These are phyloP conservation scores for Camponotus pennsylvanicus DNA, from an alignment of 1,140 invertebrate species.

Conservation along the genomic window DNA sequence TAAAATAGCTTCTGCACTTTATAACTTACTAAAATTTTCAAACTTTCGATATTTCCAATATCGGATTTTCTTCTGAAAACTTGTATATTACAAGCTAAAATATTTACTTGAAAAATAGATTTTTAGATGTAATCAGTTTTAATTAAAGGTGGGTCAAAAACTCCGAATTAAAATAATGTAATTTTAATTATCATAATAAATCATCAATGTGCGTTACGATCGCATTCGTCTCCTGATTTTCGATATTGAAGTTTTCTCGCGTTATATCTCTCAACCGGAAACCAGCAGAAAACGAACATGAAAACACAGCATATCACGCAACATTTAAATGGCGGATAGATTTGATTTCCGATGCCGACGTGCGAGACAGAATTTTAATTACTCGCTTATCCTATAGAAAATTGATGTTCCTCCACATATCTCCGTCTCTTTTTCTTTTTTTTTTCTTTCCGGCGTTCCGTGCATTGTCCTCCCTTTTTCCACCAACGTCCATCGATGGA, in stretches of 20 bases:
- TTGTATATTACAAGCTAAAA: not conserved
- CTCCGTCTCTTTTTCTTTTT: not conserved
- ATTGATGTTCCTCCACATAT: slow-evolving; percentile 38
- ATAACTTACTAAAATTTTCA: not conserved
- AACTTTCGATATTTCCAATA: slow-evolving; percentile 8
- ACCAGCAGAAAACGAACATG: not conserved
- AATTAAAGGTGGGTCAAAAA: not conserved
- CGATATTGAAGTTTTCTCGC: not conserved
- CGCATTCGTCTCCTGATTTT: slow-evolving; percentile 6
- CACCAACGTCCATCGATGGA: slow-evolving; percentile 11
- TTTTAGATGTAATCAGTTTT: not conserved
- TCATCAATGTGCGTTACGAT: not conserved
- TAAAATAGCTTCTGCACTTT: slow-evolving; percentile 12
- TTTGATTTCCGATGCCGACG: slow-evolving; percentile 36
- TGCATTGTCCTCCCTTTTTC: slow-evolving; percentile 36
- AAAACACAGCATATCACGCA: slow-evolving; percentile 36
- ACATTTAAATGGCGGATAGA: slow-evolving; percentile 34
- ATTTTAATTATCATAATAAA: slow-evolving; percentile 21
- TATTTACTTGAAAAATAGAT: not conserved
- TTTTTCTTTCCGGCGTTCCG: not conserved
- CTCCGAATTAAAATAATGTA: slow-evolving; percentile 2
- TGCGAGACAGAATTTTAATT: slow-evolving; percentile 54
- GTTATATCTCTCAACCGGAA: slow-evolving; percentile 4
- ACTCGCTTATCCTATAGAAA: slow-evolving; percentile 50
- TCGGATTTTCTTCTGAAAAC: slow-evolving; percentile 11